A percentile compares a stretch with the other conserved stretches of the same genome.
Evolutionary conservation across 1,140 invertebrate genomes (phyloP).

Genomic region (Antheraea pernyi): DNA sequence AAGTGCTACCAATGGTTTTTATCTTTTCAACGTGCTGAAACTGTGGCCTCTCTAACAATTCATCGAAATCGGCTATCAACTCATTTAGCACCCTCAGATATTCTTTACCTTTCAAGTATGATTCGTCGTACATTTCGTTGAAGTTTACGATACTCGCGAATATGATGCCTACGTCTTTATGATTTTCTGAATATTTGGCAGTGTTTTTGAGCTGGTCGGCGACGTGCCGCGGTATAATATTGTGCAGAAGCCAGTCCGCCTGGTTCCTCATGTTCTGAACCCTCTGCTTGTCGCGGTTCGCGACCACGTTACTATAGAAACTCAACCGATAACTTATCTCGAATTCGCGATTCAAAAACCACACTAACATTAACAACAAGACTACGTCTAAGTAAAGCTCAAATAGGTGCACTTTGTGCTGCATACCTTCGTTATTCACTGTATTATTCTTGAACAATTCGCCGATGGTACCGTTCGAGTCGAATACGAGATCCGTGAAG

Average conservation of each 20-base stretch:
- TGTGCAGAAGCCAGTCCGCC: slow-evolving; percentile 97
- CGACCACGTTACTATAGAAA: slow-evolving; percentile 95
- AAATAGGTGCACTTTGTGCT: slow-evolving; percentile 80
- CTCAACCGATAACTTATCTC: slow-evolving; percentile 96
- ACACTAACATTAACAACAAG: slow-evolving; percentile 90
- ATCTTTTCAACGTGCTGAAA: slow-evolving; percentile 97
- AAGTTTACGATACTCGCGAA: slow-evolving; percentile 98
- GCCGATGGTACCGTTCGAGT: slow-evolving; percentile 34
- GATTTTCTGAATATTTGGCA: slow-evolving; percentile 97
- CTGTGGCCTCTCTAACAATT: slow-evolving; percentile 89
- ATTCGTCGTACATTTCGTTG: slow-evolving; percentile 97
- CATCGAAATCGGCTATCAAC: slow-evolving; percentile 96
- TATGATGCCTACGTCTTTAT: slow-evolving; percentile 94
- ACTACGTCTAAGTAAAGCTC: slow-evolving; percentile 91
- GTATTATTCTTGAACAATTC: slow-evolving; percentile 34
- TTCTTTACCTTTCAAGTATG: slow-evolving; percentile 94
- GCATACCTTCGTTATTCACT: slow-evolving; percentile 25
- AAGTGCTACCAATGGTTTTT: slow-evolving; percentile 98
- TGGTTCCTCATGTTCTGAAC: slow-evolving; percentile 95
- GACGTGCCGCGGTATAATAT: slow-evolving; percentile 97
- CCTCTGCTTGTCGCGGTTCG: slow-evolving; percentile 89
- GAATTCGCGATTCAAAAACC: slow-evolving; percentile 95
- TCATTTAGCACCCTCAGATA: slow-evolving; percentile 97
- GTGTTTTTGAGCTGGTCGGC: slow-evolving; percentile 95
- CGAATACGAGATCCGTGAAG: slow-evolving; percentile 35